A percentile compares a stretch with the other conserved stretches of the same genome.
Conservation (phyloP, 2,797 vertebrate species). For the Cossypha caffra region DNA sequence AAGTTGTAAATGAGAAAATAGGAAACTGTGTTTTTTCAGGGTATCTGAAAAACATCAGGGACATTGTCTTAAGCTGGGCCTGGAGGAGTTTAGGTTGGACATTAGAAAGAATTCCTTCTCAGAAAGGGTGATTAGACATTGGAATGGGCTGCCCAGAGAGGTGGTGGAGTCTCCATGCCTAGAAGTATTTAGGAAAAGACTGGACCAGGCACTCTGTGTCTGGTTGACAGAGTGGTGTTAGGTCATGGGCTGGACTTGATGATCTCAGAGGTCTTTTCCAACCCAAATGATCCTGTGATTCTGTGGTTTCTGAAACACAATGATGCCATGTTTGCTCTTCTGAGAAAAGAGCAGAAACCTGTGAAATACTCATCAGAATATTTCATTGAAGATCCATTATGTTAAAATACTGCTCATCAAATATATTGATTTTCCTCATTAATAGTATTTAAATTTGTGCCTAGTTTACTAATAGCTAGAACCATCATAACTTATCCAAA, state of each 20-base stretch:
- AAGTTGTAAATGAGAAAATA: not conserved
- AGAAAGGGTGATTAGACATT: not conserved
- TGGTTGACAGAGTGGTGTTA: not conserved
- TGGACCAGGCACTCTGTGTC: rapidly evolving
- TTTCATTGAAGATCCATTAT: not conserved
- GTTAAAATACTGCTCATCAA: not conserved
- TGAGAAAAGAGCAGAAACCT: not conserved
- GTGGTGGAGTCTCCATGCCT: not conserved
- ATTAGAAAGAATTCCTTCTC: not conserved
- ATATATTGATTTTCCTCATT: not conserved
- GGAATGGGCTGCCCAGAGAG: not conserved
- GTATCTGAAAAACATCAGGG: not conserved
- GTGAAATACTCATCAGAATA: not conserved
- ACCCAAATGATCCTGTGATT: not conserved
- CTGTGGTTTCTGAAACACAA: not conserved
- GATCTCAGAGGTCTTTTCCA: not conserved
- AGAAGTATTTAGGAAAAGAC: rapidly evolving
- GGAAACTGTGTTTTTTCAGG: not conserved
- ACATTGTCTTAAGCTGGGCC: not conserved
- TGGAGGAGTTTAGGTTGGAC: not conserved
- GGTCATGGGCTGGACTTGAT: not conserved
- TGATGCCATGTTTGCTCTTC: not conserved
- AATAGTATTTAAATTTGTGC: not conserved
- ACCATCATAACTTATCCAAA: not conserved
- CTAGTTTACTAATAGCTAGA: not conserved